Percentiles rank a stretch among this genome's conserved stretches.
phyloP scores from a whole-genome alignment of 1,140 invertebrate genomes.

The Cotesia chilonis region DNA sequence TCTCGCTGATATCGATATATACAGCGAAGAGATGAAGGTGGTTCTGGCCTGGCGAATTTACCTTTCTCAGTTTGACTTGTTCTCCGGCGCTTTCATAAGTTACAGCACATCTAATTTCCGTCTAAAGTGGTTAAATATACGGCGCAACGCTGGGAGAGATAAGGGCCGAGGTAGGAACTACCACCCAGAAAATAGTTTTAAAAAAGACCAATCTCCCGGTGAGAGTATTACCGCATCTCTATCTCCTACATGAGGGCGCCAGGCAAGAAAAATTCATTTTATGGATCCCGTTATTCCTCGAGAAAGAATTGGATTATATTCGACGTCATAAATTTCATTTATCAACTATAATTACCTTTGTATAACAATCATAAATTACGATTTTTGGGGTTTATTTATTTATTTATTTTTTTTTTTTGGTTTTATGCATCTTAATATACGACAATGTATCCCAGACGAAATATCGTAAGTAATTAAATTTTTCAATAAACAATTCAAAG shows the following conservation, averaged over 20 bases:
- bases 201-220: conserved; percentile 17
- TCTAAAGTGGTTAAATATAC: conserved; percentile 35
- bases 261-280: conserved; percentile 34
- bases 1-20: neutral
- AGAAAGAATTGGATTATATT: neutral
- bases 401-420: too few relatives aligned
- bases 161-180: conserved; percentile 6
- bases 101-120: conserved; percentile 36
- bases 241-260: conserved; percentile 29
- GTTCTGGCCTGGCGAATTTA: conserved; percentile 5
- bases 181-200: neutral
- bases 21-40: neutral
- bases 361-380: neutral
- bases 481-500: too few relatives aligned
- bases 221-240: conserved; percentile 21
- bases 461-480: too few relatives aligned
- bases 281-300: conserved; percentile 31
- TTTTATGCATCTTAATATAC: too few relatives aligned
- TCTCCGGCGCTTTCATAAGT: conserved; percentile 31
- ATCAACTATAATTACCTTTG: neutral
- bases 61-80: conserved; percentile 28
- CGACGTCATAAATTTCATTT: conserved; percentile 2
- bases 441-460: too few relatives aligned
- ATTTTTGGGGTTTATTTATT: too few relatives aligned
- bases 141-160: conserved; percentile 23